Base-by-base conservation (phyloP, 2,797 vertebrate genomes). In the Melanotaenia nigrans region DNA sequence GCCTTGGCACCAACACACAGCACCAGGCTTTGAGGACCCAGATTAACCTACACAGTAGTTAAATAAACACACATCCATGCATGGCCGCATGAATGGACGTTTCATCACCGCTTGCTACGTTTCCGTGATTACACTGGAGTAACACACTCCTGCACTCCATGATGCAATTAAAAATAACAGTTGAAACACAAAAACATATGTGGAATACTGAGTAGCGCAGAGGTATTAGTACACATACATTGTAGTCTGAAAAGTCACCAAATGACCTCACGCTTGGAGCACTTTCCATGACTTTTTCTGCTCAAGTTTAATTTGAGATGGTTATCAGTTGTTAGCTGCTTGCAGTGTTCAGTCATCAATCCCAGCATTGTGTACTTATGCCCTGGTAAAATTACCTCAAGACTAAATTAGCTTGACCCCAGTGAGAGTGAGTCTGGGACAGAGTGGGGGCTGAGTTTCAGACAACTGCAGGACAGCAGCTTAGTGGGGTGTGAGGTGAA, bases 41-140 rank as follows among this genome's bases (percentile, higher is more conserved):
- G 90, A 89, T 92, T 86, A 91, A 89, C 93, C 87, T 89, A 87
- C 82, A 86, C 81, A 81, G 80, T 86, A 86, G 89, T 90, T 87
- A 90, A 92, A 91, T 85, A 93, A 92, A 92, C 86, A 90, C 74
- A 86, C 83, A 71, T 78, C 68, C 65, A 75, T 59, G 67, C 78
- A 78, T 84, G 75, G 85, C 78, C 22, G 76, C 87, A 92, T 92
- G 87, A 93, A 93, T 89, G 86, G 81, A 82, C 66, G 75, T 87
- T 88, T 91, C 82, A 90, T 87, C 90, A 81, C 80, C 22, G 73
- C 69, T 73, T 14, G 72, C 75, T 83, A 75, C 79, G 68, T 91
- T 89, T 90, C 86, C 63, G 79, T 85, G 89, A 88, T 84, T 62
- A 35, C 49, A 61, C 66, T 64, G 65, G 70, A 83, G 73, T 83